Conservation (phyloP, 2,113 vertebrate genomes). For the Irena cyanogastra region DNA sequence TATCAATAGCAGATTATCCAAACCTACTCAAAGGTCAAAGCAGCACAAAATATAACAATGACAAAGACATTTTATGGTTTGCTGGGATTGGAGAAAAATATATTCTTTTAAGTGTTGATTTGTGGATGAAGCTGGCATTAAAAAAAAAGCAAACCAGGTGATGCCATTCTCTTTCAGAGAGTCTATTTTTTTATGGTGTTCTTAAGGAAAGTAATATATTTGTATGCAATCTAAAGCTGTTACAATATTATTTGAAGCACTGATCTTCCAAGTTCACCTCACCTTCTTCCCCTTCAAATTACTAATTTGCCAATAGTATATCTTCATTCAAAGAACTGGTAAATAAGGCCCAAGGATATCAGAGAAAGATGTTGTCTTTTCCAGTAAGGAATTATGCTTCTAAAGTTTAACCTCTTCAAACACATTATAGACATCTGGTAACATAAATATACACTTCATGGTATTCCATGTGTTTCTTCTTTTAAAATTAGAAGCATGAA, state of each 20-base stretch:
- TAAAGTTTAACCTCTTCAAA: background rate
- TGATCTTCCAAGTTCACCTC: background rate
- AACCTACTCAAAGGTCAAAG: background rate
- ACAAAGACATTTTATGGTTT: background rate
- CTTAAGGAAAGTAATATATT: background rate
- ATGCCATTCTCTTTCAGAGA: background rate
- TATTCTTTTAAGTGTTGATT: background rate
- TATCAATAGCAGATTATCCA: background rate
- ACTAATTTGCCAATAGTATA: background rate
- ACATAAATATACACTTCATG: background rate
- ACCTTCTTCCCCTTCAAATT: background rate
- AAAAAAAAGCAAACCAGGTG: background rate
- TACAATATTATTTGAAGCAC: background rate
- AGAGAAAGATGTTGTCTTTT: background rate
- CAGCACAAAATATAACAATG: background rate
- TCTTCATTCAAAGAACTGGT: background rate
- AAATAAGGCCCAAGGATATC: background rate
- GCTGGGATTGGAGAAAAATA: background rate
- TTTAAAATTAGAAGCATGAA: background rate
- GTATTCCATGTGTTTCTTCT: background rate
- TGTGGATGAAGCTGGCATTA: background rate
- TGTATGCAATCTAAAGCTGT: background rate
- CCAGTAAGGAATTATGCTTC: background rate
- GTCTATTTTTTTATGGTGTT: background rate
- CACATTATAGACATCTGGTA: background rate